Evolutionary conservation across 2,113 vertebrate genomes (phyloP).

Genomic region (Crotalus tigris): DNA sequence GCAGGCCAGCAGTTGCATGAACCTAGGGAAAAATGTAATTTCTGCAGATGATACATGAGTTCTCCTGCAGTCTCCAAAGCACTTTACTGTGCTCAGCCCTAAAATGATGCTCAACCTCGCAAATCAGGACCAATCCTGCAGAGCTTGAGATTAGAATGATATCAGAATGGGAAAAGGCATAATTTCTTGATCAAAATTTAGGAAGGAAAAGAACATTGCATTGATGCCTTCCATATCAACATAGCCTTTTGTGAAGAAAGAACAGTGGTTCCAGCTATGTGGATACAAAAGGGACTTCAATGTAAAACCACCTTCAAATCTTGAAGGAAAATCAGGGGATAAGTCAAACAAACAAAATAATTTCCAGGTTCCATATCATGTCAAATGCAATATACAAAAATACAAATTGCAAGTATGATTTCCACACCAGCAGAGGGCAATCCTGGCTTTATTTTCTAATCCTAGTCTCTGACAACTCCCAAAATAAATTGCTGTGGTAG

Average conservation of each 20-base stretch:
- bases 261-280: neutral
- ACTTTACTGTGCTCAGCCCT: neutral
- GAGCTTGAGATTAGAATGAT: neutral
- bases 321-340: neutral
- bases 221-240: neutral
- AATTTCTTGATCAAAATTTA: neutral
- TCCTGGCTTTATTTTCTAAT: constrained; percentile 3
- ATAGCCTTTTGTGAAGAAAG: neutral
- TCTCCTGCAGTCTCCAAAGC: neutral
- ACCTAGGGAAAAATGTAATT: neutral
- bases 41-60: neutral
- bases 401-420: neutral
- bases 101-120: neutral
- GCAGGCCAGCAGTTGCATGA: neutral
- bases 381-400: neutral
- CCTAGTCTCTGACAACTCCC: neutral
- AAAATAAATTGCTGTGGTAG: neutral
- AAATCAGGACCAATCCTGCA: neutral
- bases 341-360: neutral
- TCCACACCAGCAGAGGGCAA: constrained; percentile 20
- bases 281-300: neutral
- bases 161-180: neutral
- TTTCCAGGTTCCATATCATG: neutral
- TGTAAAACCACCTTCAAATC: neutral
- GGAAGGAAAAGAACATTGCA: neutral